Percentiles rank a stretch among this genome's conserved stretches.
Evolutionary conservation across 2,888 invertebrate genomes (phyloP).

Genomic region (Tenthredo scrophulariae): DNA sequence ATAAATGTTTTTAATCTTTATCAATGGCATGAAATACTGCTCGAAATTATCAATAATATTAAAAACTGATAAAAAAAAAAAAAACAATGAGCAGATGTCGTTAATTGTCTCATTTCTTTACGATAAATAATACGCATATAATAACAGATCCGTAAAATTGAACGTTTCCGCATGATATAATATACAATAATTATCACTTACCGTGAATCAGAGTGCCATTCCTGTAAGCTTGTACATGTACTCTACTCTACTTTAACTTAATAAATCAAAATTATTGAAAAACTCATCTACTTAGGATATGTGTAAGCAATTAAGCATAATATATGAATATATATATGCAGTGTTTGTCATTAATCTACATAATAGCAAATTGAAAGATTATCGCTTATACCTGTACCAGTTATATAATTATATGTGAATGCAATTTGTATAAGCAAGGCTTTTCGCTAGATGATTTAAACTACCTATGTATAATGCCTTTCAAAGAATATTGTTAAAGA

Average conservation of each 20-base stretch:
- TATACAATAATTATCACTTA: slow-evolving; percentile 56
- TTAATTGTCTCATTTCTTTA: slow-evolving; percentile 42
- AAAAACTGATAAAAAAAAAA: neutral
- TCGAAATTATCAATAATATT: slow-evolving; percentile 11
- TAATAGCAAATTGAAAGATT: slow-evolving; percentile 17
- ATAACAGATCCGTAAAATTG: slow-evolving; percentile 20
- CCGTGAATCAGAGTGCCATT: slow-evolving; percentile 76
- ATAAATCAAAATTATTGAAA: slow-evolving; percentile 63
- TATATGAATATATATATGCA: neutral
- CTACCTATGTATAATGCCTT: slow-evolving; percentile 30
- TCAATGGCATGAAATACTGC: slow-evolving; percentile 42
- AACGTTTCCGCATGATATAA: slow-evolving; percentile 9
- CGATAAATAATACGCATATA: slow-evolving; percentile 10
- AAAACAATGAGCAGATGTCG: slow-evolving; percentile 27
- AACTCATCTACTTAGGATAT: slow-evolving; percentile 39
- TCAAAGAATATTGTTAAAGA: slow-evolving; percentile 46
- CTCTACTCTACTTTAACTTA: slow-evolving; percentile 55
- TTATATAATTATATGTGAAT: slow-evolving; percentile 30
- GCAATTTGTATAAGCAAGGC: slow-evolving; percentile 8
- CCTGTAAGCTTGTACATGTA: slow-evolving; percentile 56
- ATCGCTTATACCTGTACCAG: slow-evolving; percentile 25
- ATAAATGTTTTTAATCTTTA: slow-evolving; percentile 15
- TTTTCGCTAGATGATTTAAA: slow-evolving; percentile 15
- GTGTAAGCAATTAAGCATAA: neutral
- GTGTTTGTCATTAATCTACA: slow-evolving; percentile 33